A percentile compares a stretch with the other conserved stretches of the same genome.
phyloP scores from a whole-genome alignment of 2,888 invertebrate species.

The Coronaproctus castanopsis region DNA sequence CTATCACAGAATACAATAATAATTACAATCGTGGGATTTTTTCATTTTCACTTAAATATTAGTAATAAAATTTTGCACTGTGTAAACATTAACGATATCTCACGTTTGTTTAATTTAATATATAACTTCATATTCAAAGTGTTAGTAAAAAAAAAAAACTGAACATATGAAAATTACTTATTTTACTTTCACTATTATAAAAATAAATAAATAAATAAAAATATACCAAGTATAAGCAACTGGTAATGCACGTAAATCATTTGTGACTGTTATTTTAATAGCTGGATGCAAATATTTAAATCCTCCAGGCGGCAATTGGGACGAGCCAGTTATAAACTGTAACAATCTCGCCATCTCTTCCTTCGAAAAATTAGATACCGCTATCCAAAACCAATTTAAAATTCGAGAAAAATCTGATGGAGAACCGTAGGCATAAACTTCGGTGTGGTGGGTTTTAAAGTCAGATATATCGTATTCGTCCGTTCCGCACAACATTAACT shows the following conservation, averaged over 20 bases:
- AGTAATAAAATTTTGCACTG: too few relatives aligned
- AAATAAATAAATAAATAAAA: too few relatives aligned
- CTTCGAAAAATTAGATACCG: slow-evolving; percentile 67
- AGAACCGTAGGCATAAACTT: slow-evolving; percentile 49
- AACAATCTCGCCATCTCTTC: slow-evolving; percentile 81
- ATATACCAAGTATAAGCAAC: slow-evolving; percentile 89
- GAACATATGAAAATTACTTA: too few relatives aligned
- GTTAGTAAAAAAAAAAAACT: too few relatives aligned
- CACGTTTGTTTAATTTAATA: too few relatives aligned
- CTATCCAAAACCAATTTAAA: slow-evolving; percentile 79
- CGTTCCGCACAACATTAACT: slow-evolving; percentile 80
- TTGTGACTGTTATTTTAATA: slow-evolving; percentile 78
- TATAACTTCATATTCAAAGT: too few relatives aligned
- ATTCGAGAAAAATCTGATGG: slow-evolving; percentile 62
- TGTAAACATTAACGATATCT: too few relatives aligned
- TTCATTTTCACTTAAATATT: too few relatives aligned
- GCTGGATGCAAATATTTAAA: slow-evolving; percentile 75
- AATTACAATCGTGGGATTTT: too few relatives aligned
- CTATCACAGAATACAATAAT: too few relatives aligned
- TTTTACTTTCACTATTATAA: too few relatives aligned
- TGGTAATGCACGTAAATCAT: slow-evolving; percentile 73
- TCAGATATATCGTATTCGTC: slow-evolving; percentile 79
- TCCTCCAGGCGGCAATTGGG: slow-evolving; percentile 76
- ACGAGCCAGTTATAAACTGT: slow-evolving; percentile 84
- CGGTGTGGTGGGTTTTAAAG: slow-evolving; percentile 70